A percentile compares a stretch with the other conserved stretches of the same genome.
Evolutionary conservation across 2,888 invertebrate species (phyloP).

Genomic region (Idaea aversata): DNA sequence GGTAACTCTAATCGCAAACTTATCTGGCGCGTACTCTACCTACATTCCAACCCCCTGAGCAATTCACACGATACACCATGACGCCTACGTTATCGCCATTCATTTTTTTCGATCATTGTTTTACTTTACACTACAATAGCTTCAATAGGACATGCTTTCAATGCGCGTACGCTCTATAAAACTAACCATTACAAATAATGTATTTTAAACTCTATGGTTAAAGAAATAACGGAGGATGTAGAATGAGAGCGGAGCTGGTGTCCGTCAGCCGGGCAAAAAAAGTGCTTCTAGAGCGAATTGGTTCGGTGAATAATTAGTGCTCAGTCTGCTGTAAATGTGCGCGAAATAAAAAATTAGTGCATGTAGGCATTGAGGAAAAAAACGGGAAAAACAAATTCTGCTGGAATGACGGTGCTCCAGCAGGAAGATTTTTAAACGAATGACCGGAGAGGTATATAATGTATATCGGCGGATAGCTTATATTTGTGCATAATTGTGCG

Average conservation of each 20-base stretch:
- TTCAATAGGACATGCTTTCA: constrained; percentile 64
- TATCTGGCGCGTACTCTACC: constrained; percentile 14
- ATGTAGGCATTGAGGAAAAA: no score
- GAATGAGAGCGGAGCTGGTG: constrained; percentile 29
- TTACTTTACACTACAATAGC: constrained; percentile 61
- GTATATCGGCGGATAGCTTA: no score
- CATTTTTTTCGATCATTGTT: constrained; percentile 54
- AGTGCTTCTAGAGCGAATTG: no score
- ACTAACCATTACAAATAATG: constrained; percentile 33
- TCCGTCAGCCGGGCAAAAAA: no score
- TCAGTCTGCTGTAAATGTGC: no score
- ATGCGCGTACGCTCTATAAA: constrained; percentile 74
- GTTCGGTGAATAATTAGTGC: no score
- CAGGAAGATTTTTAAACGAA: no score
- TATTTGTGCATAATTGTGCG: no score
- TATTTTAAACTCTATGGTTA: constrained; percentile 53
- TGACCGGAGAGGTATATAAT: no score
- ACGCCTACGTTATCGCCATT: constrained; percentile 44
- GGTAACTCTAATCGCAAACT: constrained; percentile 5
- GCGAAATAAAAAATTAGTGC: no score
- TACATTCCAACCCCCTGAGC: constrained; percentile 48
- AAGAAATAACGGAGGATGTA: constrained; percentile 30
- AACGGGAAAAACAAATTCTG: no score
- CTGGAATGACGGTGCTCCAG: no score
- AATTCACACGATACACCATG: constrained; percentile 29